Evolutionary conservation across 2,113 vertebrate genomes (phyloP).

Genomic region (Syngnathus scovelli): DNA sequence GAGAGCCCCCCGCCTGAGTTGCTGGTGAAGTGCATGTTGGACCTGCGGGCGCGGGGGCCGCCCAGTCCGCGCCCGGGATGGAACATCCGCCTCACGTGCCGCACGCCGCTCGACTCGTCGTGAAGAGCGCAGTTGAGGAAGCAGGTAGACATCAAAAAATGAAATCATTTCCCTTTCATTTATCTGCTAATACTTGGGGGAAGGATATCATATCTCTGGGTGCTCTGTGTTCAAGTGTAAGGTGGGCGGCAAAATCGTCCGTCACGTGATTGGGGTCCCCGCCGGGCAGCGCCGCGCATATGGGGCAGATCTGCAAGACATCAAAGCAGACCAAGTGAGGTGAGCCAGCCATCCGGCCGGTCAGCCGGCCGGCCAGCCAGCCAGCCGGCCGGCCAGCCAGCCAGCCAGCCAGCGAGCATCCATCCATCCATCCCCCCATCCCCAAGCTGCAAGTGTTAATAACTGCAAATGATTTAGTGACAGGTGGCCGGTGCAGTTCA

Average conservation of each 20-base stretch:
- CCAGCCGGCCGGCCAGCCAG: too few relatives aligned
- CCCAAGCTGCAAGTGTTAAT: not conserved
- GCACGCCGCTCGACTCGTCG: constrained; percentile 97
- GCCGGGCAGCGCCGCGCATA: constrained; percentile 97
- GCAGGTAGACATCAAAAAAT: not conserved
- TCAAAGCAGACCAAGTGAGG: constrained; percentile 4
- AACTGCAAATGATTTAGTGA: not conserved
- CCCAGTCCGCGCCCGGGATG: constrained; percentile 94
- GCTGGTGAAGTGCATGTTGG: constrained; percentile 99
- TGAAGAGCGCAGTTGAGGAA: constrained; percentile 58
- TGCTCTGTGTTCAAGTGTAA: constrained; percentile 99
- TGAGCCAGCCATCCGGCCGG: too few relatives aligned
- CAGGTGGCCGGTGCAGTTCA: not conserved
- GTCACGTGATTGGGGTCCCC: constrained; percentile 99
- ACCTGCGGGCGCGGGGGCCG: constrained; percentile 91
- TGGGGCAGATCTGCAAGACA: constrained; percentile 91
- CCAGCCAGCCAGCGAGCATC: too few relatives aligned
- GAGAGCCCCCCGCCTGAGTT: constrained; percentile 94
- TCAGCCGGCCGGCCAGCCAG: too few relatives aligned
- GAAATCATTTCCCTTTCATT: not conserved
- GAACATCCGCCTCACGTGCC: constrained; percentile 98
- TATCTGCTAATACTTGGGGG: not conserved
- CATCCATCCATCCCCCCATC: too few relatives aligned
- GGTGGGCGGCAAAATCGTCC: constrained; percentile 99
- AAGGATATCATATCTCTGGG: constrained; percentile 99